Percentiles rank a stretch among this genome's conserved stretches.
Evolutionary conservation across 2,113 vertebrate genomes (phyloP).

Genomic region (Scytalopus superciliaris): DNA sequence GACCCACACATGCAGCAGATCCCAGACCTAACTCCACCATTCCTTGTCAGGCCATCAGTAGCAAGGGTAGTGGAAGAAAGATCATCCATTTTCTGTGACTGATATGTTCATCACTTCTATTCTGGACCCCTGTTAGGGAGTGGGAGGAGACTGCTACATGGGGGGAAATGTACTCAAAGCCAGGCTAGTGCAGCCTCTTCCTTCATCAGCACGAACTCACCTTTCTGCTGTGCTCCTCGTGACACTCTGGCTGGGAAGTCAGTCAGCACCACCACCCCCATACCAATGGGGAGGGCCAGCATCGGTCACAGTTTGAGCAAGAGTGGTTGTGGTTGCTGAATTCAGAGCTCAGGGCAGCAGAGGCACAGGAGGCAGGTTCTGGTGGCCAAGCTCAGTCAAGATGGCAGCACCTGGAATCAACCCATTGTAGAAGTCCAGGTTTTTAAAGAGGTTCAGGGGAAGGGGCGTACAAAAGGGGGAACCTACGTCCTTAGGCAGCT

Average conservation of each 20-base stretch:
- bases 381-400: not conserved
- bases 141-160: not conserved
- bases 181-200: not conserved
- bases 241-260: not conserved
- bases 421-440: not conserved
- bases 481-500: slow-evolving; percentile 31
- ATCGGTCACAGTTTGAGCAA: not conserved
- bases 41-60: not conserved
- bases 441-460: not conserved
- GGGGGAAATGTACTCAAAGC: fast-evolving
- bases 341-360: not conserved
- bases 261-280: not conserved
- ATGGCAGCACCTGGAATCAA: not conserved
- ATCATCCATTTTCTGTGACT: not conserved
- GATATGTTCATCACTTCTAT: not conserved
- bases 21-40: not conserved
- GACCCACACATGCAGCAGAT: not conserved
- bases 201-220: not conserved
- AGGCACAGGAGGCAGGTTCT: not conserved
- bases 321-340: not conserved
- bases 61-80: not conserved
- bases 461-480: not conserved
- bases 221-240: not conserved
- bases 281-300: not conserved
- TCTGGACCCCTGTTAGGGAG: not conserved